Evolutionary conservation across 2,113 vertebrate species (phyloP).

Genomic region (Calidris pygmaea): DNA sequence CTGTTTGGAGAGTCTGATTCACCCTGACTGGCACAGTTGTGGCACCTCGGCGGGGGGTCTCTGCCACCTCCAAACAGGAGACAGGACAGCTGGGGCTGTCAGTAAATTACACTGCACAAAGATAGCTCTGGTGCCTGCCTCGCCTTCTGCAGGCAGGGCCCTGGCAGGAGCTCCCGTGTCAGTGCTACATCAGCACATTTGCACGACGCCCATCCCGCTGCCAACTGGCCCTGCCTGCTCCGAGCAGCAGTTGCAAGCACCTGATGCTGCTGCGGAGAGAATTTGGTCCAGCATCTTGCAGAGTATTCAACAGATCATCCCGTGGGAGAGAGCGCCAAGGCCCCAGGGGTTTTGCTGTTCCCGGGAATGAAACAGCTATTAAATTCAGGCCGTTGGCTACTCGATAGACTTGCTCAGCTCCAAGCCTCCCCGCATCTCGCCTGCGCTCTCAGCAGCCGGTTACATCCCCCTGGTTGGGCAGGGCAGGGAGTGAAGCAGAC

Average conservation of each 20-base stretch:
- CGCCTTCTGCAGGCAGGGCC: background rate
- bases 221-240: background rate
- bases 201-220: fast-evolving
- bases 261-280: conserved; percentile 3
- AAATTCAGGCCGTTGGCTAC: background rate
- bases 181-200: conserved; percentile 17
- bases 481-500: background rate
- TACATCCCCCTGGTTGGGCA: background rate
- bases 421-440: background rate
- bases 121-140: background rate
- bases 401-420: background rate
- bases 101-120: background rate
- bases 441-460: background rate
- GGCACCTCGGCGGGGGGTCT: background rate
- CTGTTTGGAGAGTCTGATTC: background rate
- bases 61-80: background rate
- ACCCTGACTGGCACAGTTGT: background rate
- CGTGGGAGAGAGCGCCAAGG: background rate
- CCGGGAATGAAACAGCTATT: background rate
- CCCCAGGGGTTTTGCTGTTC: background rate
- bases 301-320: background rate
- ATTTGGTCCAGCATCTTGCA: background rate
- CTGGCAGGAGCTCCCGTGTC: background rate
- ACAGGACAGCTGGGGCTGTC: conserved; percentile 34
- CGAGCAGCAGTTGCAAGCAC: background rate